A percentile compares a stretch with the other conserved stretches of the same genome.
phyloP scores from a whole-genome alignment of 2,888 invertebrate species.

The Drosophila yooni region DNA sequence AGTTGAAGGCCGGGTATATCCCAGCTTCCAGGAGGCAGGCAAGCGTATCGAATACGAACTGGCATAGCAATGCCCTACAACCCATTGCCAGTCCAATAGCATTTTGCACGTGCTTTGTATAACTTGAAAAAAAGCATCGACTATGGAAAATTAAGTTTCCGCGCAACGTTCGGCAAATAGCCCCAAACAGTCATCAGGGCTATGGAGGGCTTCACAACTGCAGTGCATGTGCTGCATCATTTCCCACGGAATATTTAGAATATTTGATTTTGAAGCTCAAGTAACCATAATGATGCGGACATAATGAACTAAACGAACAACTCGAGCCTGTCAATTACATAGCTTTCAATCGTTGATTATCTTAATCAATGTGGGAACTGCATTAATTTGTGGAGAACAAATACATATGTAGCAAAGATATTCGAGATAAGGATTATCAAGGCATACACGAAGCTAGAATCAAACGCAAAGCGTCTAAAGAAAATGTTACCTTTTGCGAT shows the following conservation, averaged over 20 bases:
- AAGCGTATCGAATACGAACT: constrained; percentile 34
- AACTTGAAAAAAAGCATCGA: constrained; percentile 41
- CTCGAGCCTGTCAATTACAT: constrained; percentile 63
- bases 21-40: constrained; percentile 20
- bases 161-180: constrained; percentile 32
- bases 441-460: not conserved
- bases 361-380: constrained; percentile 30
- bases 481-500: not conserved
- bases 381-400: constrained; percentile 1
- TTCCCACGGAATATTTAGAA: constrained; percentile 53
- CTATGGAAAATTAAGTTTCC: constrained; percentile 66
- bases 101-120: constrained; percentile 59
- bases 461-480: not conserved
- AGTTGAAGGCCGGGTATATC: constrained; percentile 5
- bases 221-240: constrained; percentile 30
- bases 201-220: constrained; percentile 26
- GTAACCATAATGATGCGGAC: constrained; percentile 36
- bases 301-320: constrained; percentile 30
- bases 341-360: constrained; percentile 56
- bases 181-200: constrained; percentile 1
- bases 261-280: constrained; percentile 26
- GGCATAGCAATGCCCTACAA: constrained; percentile 9
- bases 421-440: not conserved
- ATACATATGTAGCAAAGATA: not conserved
- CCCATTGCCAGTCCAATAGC: constrained; percentile 30